Conservation (phyloP, 2,113 vertebrate species). For the Phoenicopterus ruber region DNA sequence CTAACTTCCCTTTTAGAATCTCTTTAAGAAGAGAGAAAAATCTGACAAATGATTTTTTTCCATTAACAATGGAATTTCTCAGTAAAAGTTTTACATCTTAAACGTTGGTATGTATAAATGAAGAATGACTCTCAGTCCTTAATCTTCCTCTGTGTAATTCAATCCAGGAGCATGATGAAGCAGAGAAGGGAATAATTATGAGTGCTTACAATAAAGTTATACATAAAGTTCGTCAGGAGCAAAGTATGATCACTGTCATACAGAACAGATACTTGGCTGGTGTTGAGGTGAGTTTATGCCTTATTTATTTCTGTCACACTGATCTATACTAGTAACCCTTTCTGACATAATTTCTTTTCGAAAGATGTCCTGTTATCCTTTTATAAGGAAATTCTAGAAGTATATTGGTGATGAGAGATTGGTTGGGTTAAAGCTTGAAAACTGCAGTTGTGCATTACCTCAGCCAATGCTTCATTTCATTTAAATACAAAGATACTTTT, state of each 20-base stretch:
- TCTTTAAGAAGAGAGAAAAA: not conserved
- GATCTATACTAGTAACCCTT: not conserved
- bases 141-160: not conserved
- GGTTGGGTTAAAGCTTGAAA: not conserved
- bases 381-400: not conserved
- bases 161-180: constrained; percentile 68
- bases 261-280: constrained; percentile 66
- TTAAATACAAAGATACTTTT: not conserved
- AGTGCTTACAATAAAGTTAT: constrained; percentile 62
- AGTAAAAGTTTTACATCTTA: not conserved
- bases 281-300: constrained; percentile 64
- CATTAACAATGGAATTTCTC: not conserved
- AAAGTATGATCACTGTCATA: constrained; percentile 58
- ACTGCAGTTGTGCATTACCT: not conserved
- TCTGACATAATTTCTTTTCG: not conserved
- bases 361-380: not conserved
- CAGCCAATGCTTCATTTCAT: not conserved
- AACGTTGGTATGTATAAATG: not conserved
- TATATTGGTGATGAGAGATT: not conserved
- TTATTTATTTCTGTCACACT: not conserved
- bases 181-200: constrained; percentile 67
- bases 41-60: not conserved
- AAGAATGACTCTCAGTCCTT: not conserved
- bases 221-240: constrained; percentile 62
- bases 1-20: not conserved